Evolutionary conservation across 2,797 vertebrate genomes (phyloP).

Genomic region (Cryptoprocta ferox): DNA sequence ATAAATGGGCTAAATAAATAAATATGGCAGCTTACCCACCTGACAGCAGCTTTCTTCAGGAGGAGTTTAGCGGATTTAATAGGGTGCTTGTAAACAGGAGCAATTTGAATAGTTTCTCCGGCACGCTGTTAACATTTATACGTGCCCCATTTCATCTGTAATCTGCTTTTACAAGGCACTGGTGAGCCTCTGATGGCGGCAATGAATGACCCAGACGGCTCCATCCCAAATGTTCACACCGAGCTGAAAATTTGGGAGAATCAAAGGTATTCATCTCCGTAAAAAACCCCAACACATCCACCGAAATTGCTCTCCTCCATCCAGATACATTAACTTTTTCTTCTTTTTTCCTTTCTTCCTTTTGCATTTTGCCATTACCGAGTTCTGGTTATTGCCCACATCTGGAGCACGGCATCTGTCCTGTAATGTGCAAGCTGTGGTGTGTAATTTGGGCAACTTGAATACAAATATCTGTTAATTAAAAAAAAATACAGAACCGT

Average conservation of each 20-base stretch:
- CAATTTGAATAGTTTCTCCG: constrained; percentile 60
- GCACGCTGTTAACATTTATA: constrained; percentile 62
- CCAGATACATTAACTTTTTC: constrained; percentile 37
- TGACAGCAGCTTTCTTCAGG: neutral
- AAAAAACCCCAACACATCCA: constrained; percentile 16
- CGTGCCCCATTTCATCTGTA: constrained; percentile 70
- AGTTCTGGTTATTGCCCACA: constrained; percentile 75
- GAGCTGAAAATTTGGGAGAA: constrained; percentile 56
- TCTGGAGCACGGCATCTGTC: constrained; percentile 81
- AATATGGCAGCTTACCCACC: neutral
- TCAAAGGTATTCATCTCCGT: constrained; percentile 50
- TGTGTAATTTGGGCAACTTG: constrained; percentile 81
- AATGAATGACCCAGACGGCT: constrained; percentile 53
- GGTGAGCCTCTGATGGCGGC: constrained; percentile 60
- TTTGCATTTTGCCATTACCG: constrained; percentile 57
- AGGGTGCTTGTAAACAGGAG: constrained; percentile 63
- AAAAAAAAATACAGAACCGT: constrained; percentile 82
- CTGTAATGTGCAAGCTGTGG: constrained; percentile 76
- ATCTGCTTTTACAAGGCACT: constrained; percentile 74
- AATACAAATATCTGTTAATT: constrained; percentile 85
- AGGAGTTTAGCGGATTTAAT: constrained; percentile 30
- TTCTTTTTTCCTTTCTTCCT: neutral
- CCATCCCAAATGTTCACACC: constrained; percentile 61
- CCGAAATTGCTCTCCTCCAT: constrained; percentile 43
- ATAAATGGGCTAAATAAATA: constrained; percentile 30